Evolutionary conservation across 2,113 vertebrate species (phyloP), one percentile per base, ranked within the genome.

Genomic region (Ranitomeya imitator): DNA sequence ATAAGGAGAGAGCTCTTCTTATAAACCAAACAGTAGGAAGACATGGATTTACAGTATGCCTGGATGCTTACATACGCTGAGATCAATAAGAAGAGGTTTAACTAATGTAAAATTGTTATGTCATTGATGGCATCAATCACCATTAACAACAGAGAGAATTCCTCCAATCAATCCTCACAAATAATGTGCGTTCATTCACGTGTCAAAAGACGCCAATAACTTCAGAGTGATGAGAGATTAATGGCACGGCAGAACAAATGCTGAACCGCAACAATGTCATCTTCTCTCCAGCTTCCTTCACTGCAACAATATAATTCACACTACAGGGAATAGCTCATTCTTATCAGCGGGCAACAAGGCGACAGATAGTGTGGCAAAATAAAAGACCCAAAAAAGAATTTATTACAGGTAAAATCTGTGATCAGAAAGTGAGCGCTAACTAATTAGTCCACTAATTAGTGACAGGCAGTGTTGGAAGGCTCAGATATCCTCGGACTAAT

Each of bases 361-460:
- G 89, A 92, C 26, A 87, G 67, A 90, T 65, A 92, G 91, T 45
- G 86, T 14, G n/a, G 83, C 90, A 93, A 90, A 93, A 91, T 91
- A 45, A 67, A 86, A 67, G 89, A 90, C 83, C 92, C 61, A n/a
- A 90, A 85, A 93, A 92, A 90, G 92, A 95, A 95, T 92, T 96
- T 93, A 92, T 85, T 90, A 91, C 90, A 14, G 87, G 85, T 92
- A 90, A 89, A 91, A 92, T 92, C 94, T 93, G 92, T 94, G 95
- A 94, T 96, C 94, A 95, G 94, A 94, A 93, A 96, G 95, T 92
- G 94, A 95, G 96, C 94, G 92, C 94, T 96, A 97, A 96, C 96
- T 97, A 96, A 97, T 98, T 97, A 97, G 95, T 95, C 95, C 95
- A 93, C 95, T 97, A 96, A 96, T 97, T 97, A 97, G 96, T 91